Evolutionary conservation across 2,797 vertebrate species (phyloP).

Genomic region (Telmatherina bonti): DNA sequence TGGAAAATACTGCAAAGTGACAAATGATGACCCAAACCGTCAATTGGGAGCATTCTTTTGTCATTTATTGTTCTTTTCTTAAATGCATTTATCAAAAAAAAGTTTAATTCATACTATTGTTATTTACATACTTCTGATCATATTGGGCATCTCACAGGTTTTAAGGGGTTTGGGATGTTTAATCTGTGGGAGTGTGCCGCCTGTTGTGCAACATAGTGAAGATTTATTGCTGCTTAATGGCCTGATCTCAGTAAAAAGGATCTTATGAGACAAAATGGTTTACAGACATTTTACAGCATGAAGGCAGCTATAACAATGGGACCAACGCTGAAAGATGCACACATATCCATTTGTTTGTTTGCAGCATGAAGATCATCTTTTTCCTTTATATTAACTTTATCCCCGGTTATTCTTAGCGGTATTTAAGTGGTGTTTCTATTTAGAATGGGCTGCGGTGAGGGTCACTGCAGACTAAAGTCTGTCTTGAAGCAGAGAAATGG

Average conservation of each 20-base stretch:
- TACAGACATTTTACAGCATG: no score
- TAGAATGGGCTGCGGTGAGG: constrained; percentile 21
- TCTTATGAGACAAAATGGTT: not conserved
- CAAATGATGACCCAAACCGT: no score
- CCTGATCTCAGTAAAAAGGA: not conserved
- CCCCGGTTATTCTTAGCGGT: not conserved
- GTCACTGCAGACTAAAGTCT: constrained; percentile 42
- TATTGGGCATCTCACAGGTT: no score
- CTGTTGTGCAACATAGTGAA: no score
- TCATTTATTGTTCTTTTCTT: no score
- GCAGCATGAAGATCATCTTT: not conserved
- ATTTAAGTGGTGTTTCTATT: constrained; percentile 13
- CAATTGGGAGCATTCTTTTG: no score
- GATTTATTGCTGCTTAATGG: not conserved
- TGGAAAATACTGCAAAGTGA: no score
- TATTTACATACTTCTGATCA: not conserved
- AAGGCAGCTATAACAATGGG: no score
- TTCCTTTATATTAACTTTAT: constrained; percentile 12
- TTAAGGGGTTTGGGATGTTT: no score
- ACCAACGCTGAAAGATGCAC: not conserved
- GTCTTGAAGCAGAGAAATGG: constrained; percentile 32
- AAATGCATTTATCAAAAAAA: no score
- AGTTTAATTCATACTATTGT: not conserved
- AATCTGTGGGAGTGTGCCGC: no score
- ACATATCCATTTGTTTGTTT: not conserved